Evolutionary conservation across 2,797 vertebrate species (phyloP).

Genomic region (Melanotaenia pygmaea): DNA sequence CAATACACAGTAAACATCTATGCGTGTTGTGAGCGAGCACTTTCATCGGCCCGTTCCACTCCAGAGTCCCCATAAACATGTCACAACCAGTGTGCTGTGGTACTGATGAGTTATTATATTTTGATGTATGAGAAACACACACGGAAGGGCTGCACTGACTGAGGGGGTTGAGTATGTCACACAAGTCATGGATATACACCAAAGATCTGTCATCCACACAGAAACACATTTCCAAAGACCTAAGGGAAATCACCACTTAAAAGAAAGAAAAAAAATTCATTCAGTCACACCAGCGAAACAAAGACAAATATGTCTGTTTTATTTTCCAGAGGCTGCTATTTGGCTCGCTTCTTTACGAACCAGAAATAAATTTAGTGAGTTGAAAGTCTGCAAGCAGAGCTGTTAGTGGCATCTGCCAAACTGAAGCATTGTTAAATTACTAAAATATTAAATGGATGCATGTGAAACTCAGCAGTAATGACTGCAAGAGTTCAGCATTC

Average conservation of each 20-base stretch:
- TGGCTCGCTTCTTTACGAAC: slow-evolving; percentile 61
- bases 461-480: slow-evolving; percentile 20
- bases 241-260: background rate
- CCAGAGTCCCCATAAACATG: slow-evolving; percentile 40
- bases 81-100: slow-evolving; percentile 31
- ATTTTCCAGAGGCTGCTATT: slow-evolving; percentile 63
- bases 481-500: slow-evolving; percentile 22
- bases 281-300: slow-evolving; percentile 60
- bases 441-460: slow-evolving; percentile 42
- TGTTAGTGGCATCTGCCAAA: slow-evolving; percentile 48
- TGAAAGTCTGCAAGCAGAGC: slow-evolving; percentile 45
- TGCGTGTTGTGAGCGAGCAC: slow-evolving; percentile 18
- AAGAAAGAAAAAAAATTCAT: slow-evolving; percentile 1
- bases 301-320: slow-evolving; percentile 55
- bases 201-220: background rate
- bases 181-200: background rate
- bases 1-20: slow-evolving; percentile 45
- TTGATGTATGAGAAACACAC: slow-evolving; percentile 41
- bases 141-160: background rate
- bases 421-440: slow-evolving; percentile 54
- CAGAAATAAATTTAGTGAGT: slow-evolving; percentile 72
- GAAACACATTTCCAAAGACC: slow-evolving; percentile 11
- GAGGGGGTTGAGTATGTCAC: slow-evolving; percentile 8
- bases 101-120: slow-evolving; percentile 50
- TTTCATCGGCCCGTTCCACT: slow-evolving; percentile 13